Evolutionary conservation across 1,140 invertebrate species (phyloP).

Genomic region (Cepaea nemoralis): DNA sequence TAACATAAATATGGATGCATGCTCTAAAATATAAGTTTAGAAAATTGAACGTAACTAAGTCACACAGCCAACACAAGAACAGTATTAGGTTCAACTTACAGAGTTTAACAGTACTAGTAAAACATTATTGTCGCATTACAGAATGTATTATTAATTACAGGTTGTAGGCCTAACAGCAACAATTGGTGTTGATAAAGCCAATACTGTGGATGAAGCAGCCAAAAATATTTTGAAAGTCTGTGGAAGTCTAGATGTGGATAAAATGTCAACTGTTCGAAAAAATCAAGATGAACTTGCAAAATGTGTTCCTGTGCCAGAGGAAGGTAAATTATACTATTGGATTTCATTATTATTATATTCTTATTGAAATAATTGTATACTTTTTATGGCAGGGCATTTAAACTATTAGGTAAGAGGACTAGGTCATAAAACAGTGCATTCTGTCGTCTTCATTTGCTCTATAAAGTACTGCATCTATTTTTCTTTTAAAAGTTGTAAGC

Average conservation of each 20-base stretch:
- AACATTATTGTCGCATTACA: too few species aligned
- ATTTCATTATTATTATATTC: conserved; percentile 1
- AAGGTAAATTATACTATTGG: conserved; percentile 48
- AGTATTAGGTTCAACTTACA: too few species aligned
- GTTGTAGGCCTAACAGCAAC: conserved; percentile 70
- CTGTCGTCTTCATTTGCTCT: too few species aligned
- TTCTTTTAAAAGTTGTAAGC: too few species aligned
- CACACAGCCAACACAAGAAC: too few species aligned
- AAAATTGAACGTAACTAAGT: too few species aligned
- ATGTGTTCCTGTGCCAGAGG: conserved; percentile 52
- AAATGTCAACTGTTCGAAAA: conserved; percentile 55
- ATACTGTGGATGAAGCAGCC: conserved; percentile 52
- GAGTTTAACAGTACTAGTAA: too few species aligned
- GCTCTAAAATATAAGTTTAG: too few species aligned
- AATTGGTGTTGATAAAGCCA: conserved; percentile 66
- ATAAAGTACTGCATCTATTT: too few species aligned
- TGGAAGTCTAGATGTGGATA: conserved; percentile 61
- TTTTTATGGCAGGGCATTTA: conserved; percentile 11
- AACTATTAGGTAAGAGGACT: background rate
- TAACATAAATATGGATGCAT: too few species aligned
- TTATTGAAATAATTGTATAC: background rate
- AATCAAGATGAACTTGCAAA: conserved; percentile 54
- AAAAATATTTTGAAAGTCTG: conserved; percentile 61
- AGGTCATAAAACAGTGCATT: background rate
- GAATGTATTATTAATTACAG: conserved; percentile 56